These are phyloP conservation scores for Dysdera silvatica DNA, from an alignment of 1,140 invertebrate genomes.

Conservation along the genomic window DNA sequence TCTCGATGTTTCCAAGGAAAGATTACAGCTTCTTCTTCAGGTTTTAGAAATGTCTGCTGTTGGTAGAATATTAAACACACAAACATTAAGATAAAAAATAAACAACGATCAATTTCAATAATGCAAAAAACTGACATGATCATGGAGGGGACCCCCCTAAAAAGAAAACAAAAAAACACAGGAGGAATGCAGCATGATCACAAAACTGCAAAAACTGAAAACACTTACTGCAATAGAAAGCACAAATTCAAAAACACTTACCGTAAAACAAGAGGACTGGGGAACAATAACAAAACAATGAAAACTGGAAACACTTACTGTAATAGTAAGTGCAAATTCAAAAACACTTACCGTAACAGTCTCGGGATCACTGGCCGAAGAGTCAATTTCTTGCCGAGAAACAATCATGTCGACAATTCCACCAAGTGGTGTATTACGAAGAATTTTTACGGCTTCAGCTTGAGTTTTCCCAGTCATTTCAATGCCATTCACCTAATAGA, in stretches of 20 bases:
- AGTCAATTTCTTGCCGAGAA: slow-evolving; percentile 63
- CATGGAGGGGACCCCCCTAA: too few species aligned
- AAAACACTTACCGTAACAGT: too few species aligned
- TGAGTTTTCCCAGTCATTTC: slow-evolving; percentile 89
- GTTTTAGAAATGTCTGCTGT: neutral
- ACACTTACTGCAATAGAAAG: too few species aligned
- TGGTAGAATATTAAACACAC: neutral
- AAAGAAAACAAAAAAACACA: too few species aligned
- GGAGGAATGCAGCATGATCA: too few species aligned
- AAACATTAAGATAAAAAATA: neutral
- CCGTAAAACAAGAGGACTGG: too few species aligned
- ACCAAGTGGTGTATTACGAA: slow-evolving; percentile 71
- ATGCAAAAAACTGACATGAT: neutral
- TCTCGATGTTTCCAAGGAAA: slow-evolving; percentile 47
- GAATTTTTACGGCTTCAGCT: slow-evolving; percentile 76
- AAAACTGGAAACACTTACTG: too few species aligned
- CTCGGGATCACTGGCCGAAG: slow-evolving; percentile 8
- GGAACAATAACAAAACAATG: too few species aligned
- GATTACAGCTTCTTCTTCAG: slow-evolving; percentile 7
- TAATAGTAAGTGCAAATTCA: too few species aligned
- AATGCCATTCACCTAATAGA: slow-evolving; percentile 59
- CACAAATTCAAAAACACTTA: too few species aligned
- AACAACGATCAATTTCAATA: neutral
- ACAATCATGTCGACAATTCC: slow-evolving; percentile 77
- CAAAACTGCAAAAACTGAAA: too few species aligned